These are phyloP conservation scores for Piscicola geometra DNA, from an alignment of 2,888 invertebrate genomes.

Conservation along the genomic window DNA sequence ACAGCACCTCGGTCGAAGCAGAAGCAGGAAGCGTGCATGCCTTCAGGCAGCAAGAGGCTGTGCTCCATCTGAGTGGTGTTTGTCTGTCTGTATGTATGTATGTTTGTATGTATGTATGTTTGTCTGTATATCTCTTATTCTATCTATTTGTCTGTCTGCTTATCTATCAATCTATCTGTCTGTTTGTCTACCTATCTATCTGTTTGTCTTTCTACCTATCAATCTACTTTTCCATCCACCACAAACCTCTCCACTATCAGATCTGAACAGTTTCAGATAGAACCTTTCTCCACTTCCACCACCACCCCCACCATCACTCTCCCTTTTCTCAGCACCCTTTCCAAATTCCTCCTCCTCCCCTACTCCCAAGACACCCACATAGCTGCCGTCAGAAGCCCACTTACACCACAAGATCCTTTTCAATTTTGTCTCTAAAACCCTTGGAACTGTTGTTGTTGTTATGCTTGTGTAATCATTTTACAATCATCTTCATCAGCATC, in stretches of 20 bases:
- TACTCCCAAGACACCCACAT: background rate
- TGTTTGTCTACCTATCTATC: conserved; percentile 26
- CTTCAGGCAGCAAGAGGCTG: conserved; percentile 52
- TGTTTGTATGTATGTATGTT: background rate
- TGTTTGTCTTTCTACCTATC: conserved; percentile 34
- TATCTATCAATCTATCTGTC: background rate
- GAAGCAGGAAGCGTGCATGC: conserved; percentile 74
- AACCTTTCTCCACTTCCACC: background rate
- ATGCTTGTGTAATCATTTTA: conserved; percentile 49
- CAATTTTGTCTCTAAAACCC: background rate
- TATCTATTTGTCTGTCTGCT: background rate
- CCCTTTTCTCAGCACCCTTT: background rate
- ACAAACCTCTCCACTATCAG: conserved; percentile 4
- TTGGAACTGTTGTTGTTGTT: conserved; percentile 26
- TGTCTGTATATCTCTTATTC: background rate
- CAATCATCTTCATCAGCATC: too few species aligned
- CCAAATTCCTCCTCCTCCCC: background rate
- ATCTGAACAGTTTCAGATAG: background rate
- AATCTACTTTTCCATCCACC: conserved; percentile 33
- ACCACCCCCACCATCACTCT: background rate
- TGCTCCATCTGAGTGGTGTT: background rate
- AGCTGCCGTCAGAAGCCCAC: background rate
- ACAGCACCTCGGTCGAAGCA: conserved; percentile 94
- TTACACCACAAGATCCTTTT: background rate
- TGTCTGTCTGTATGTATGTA: background rate